Conservation (phyloP, 2,888 invertebrate genomes). For the Elysia crispata region DNA sequence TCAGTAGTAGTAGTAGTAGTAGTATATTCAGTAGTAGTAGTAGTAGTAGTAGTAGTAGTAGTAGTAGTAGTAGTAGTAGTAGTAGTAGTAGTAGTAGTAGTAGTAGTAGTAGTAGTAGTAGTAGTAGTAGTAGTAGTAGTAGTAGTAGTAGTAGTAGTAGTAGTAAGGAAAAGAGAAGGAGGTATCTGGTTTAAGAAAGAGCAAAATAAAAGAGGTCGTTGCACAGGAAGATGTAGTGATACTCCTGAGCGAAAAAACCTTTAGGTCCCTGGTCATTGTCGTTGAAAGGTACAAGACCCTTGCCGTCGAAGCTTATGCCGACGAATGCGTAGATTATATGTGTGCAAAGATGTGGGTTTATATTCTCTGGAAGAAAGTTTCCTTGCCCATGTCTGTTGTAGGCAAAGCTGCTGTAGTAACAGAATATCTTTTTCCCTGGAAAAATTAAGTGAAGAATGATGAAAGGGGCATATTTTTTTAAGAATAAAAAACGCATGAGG, state of each 20-base stretch:
- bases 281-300: constrained; percentile 52
- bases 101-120: no score
- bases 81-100: background rate
- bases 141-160: no score
- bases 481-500: no score
- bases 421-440: constrained; percentile 42
- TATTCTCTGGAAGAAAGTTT: constrained; percentile 91
- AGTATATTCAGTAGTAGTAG: background rate
- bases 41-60: constrained; percentile 15
- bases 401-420: constrained; percentile 95
- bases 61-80: constrained; percentile 21
- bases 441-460: no score
- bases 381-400: constrained; percentile 91
- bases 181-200: no score
- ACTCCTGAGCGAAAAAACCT: constrained; percentile 34
- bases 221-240: no score
- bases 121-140: no score
- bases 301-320: constrained; percentile 88
- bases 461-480: no score
- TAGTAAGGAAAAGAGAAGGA: no score
- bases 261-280: constrained; percentile 53
- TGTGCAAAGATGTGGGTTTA: constrained; percentile 95
- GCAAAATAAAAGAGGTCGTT: no score
- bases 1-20: constrained; percentile 5
- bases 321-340: constrained; percentile 81